phyloP scores from a whole-genome alignment of 2,888 invertebrate species.

The Tinea semifulvella region DNA sequence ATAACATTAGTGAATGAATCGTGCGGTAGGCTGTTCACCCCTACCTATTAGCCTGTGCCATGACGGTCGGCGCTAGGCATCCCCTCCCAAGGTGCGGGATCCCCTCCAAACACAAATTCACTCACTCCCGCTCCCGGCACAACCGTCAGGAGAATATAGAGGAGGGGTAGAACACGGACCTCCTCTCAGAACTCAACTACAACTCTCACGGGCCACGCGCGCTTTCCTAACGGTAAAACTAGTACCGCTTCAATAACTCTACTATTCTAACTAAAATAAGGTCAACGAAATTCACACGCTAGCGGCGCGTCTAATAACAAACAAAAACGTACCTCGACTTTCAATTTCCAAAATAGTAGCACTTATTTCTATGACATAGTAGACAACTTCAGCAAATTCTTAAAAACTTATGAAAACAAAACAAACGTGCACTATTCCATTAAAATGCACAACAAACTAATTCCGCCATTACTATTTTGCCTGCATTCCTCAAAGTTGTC shows the following conservation, averaged over 20 bases:
- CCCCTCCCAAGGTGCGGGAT: conserved; percentile 63
- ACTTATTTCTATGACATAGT: conserved; percentile 10
- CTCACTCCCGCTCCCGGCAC: conserved; percentile 65
- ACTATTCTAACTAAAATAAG: conserved; percentile 45
- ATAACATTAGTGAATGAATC: background rate
- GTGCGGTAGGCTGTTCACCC: conserved; percentile 59
- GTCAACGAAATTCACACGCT: conserved; percentile 47
- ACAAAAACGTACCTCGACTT: conserved; percentile 16
- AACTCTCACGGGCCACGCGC: conserved; percentile 47
- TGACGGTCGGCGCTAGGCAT: conserved; percentile 27
- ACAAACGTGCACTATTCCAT: conserved; percentile 26
- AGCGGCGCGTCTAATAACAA: background rate
- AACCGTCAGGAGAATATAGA: conserved; percentile 56
- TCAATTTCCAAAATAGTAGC: conserved; percentile 9
- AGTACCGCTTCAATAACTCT: conserved; percentile 40
- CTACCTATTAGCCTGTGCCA: conserved; percentile 33
- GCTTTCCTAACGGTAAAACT: conserved; percentile 55
- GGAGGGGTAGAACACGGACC: conserved; percentile 56
- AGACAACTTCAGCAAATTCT: conserved; percentile 8
- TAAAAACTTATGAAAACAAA: conserved; percentile 12
- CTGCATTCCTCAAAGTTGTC: conserved; percentile 24
- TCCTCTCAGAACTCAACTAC: conserved; percentile 42
- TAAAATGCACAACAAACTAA: conserved; percentile 48
- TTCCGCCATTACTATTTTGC: conserved; percentile 52
- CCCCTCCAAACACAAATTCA: conserved; percentile 62